phyloP scores from a whole-genome alignment of 2,888 invertebrate genomes.

The Ramazzottius varieornatus region DNA sequence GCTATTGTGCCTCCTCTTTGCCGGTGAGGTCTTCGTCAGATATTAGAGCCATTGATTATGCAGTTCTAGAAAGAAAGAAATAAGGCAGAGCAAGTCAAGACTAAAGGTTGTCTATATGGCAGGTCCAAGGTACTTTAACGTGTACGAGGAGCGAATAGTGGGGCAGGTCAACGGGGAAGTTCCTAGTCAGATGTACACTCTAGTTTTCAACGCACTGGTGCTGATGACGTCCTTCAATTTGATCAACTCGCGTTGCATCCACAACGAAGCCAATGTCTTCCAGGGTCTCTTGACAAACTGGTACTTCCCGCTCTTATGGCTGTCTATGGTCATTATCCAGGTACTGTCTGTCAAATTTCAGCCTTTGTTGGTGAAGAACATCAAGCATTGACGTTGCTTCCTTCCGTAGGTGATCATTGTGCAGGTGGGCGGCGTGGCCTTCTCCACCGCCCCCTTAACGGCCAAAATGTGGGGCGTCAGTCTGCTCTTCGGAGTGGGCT shows the following conservation, averaged over 20 bases:
- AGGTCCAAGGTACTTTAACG: too few relatives aligned
- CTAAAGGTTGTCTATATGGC: too few relatives aligned
- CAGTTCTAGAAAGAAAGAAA: too few relatives aligned
- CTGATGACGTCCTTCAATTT: constrained; percentile 99
- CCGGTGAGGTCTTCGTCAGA: too few relatives aligned
- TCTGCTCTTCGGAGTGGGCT: constrained; percentile 81
- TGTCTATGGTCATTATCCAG: constrained; percentile 74
- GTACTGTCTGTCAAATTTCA: constrained; percentile 31
- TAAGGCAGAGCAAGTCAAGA: too few relatives aligned
- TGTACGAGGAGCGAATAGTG: too few relatives aligned
- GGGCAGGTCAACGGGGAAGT: constrained; percentile 42
- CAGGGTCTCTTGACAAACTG: constrained; percentile 88
- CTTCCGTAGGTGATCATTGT: constrained; percentile 90
- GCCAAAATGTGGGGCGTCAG: constrained; percentile 98
- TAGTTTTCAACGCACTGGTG: constrained; percentile 98
- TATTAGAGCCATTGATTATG: too few relatives aligned
- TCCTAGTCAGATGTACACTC: constrained; percentile 92
- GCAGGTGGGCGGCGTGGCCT: constrained; percentile 87
- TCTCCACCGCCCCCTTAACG: constrained; percentile 67
- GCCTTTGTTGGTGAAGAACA: too few relatives aligned
- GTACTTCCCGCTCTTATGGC: constrained; percentile 92
- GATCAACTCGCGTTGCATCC: constrained; percentile 97
- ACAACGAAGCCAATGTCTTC: constrained; percentile 93
- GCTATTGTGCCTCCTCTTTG: constrained; percentile 74
- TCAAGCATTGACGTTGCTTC: too few relatives aligned